Evolutionary conservation across 2,797 vertebrate genomes (phyloP).

Genomic region (Crenuchus spilurus): DNA sequence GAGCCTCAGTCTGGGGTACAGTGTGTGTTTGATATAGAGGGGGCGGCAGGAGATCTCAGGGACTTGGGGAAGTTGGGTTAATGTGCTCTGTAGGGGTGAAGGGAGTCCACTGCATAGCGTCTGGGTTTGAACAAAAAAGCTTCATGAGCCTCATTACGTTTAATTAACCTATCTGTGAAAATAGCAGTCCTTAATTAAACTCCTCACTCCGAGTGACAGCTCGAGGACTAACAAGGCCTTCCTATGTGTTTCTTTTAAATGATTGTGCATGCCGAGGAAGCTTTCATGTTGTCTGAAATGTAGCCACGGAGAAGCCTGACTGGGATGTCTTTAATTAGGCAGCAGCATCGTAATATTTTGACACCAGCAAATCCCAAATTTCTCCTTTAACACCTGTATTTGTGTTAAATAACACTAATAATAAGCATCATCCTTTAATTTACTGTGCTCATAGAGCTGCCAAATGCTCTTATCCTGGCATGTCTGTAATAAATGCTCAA

Average conservation of each 20-base stretch:
- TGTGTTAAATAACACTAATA: neutral
- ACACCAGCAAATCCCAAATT: neutral
- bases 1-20: neutral
- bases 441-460: neutral
- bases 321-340: conserved; percentile 15
- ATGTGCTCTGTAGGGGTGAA: conserved; percentile 8
- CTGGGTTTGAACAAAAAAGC: conserved; percentile 14
- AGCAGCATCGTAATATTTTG: neutral
- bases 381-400: neutral
- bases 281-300: conserved; percentile 10
- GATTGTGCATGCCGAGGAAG: neutral
- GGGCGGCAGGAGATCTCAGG: neutral
- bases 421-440: neutral
- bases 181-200: conserved; percentile 45
- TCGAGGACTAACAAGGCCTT: conserved; percentile 18
- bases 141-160: conserved; percentile 49
- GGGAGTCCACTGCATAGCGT: neutral
- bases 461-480: neutral
- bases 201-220: conserved; percentile 29
- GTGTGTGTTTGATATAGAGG: conserved; percentile 1
- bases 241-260: neutral
- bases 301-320: neutral
- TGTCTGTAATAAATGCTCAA: neutral
- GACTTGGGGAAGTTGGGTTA: conserved; percentile 22
- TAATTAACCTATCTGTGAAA: conserved; percentile 55